phyloP scores from a whole-genome alignment of 2,888 invertebrate species.

The Papilio elwesi region DNA sequence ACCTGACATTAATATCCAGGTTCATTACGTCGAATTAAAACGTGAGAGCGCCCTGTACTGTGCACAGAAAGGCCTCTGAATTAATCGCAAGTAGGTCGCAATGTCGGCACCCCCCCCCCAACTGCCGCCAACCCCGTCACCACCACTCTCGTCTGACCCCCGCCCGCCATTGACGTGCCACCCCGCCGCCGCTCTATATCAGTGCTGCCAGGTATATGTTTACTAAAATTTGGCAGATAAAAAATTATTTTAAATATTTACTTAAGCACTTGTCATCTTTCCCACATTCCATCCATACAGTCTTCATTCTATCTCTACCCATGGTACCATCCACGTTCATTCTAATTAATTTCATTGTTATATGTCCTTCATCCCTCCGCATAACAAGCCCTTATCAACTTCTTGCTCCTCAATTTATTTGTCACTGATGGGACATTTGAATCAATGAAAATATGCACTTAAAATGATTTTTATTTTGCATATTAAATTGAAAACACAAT shows the following conservation, averaged over 20 bases:
- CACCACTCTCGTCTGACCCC: slow-evolving; percentile 44
- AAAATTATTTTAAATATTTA: neutral
- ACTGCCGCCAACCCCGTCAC: slow-evolving; percentile 55
- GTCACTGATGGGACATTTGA: no score
- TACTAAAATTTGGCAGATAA: neutral
- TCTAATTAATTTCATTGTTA: no score
- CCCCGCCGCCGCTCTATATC: neutral
- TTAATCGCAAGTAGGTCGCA: slow-evolving; percentile 67
- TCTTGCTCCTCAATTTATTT: no score
- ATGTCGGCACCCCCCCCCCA: slow-evolving; percentile 59
- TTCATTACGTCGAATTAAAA: slow-evolving; percentile 47
- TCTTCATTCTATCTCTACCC: no score
- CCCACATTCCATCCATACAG: no score
- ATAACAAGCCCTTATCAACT: no score
- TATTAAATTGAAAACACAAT: no score
- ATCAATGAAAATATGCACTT: no score
- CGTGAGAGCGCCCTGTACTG: slow-evolving; percentile 59
- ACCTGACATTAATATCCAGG: slow-evolving; percentile 37
- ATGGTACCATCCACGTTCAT: no score
- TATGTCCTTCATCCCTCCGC: no score
- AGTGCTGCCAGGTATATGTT: slow-evolving; percentile 43
- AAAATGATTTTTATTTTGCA: no score
- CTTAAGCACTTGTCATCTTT: no score
- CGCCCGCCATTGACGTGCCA: neutral
- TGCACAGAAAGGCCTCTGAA: slow-evolving; percentile 64